Evolutionary conservation across 1,140 invertebrate genomes (phyloP).

Genomic region (Chrysopa pallens): DNA sequence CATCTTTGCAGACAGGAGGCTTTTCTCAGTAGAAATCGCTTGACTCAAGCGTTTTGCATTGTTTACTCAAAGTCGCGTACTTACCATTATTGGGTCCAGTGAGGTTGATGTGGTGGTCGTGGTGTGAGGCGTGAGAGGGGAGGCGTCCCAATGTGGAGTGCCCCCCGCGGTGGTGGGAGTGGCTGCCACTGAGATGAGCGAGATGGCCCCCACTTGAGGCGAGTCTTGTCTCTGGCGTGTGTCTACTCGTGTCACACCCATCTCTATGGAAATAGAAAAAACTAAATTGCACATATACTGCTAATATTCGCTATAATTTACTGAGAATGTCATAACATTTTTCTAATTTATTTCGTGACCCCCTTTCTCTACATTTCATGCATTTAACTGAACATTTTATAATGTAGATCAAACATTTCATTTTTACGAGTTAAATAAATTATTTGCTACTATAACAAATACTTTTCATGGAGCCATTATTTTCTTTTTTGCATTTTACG

Average conservation of each 20-base stretch:
- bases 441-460: too few relatives aligned
- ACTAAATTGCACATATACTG: constrained; percentile 10
- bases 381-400: too few relatives aligned
- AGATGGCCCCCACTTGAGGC: constrained; percentile 14
- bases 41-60: constrained; percentile 86
- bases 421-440: too few relatives aligned
- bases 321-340: too few relatives aligned
- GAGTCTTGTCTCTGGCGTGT: constrained; percentile 9
- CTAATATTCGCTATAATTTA: neutral
- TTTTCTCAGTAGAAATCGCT: constrained; percentile 85
- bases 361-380: too few relatives aligned
- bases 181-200: constrained; percentile 24
- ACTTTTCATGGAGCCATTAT: too few relatives aligned
- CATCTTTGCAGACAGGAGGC: constrained; percentile 29
- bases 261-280: constrained; percentile 16
- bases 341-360: too few relatives aligned
- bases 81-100: constrained; percentile 49
- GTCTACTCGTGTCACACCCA: constrained; percentile 22
- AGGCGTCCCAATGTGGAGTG: constrained; percentile 7
- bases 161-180: constrained; percentile 27
- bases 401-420: too few relatives aligned
- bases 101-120: constrained; percentile 20
- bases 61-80: constrained; percentile 81
- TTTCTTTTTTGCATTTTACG: too few relatives aligned
- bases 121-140: constrained; percentile 15